phyloP scores from a whole-genome alignment of 53 echinoderm and acorn worm species.

The Actinopyga echinites region DNA sequence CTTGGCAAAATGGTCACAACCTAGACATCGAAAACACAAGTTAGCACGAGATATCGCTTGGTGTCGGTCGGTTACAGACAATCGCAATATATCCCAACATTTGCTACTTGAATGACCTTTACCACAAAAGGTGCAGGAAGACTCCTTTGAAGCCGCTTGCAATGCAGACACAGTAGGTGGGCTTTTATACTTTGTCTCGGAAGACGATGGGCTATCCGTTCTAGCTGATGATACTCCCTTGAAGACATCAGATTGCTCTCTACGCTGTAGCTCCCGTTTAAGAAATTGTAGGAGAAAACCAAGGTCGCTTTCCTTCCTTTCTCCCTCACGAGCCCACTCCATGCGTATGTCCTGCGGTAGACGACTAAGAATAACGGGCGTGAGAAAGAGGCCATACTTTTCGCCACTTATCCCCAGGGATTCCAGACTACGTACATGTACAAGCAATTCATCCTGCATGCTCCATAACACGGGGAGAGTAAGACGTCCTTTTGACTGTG shows the following conservation, averaged over 20 bases:
- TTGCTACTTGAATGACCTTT: neutral
- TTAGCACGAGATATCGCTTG: neutral
- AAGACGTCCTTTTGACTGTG: neutral
- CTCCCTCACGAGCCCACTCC: neutral
- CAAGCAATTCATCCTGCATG: neutral
- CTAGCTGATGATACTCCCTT: too few relatives aligned
- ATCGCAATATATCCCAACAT: conserved; percentile 5
- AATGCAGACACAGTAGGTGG: neutral
- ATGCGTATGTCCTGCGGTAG: neutral
- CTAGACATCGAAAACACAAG: neutral
- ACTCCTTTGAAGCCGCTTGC: neutral
- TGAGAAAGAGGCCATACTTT: neutral
- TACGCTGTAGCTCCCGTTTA: too few relatives aligned
- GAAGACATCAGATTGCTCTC: too few relatives aligned
- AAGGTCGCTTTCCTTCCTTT: neutral
- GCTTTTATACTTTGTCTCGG: neutral
- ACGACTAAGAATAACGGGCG: neutral
- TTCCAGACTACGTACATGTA: conserved; percentile 8
- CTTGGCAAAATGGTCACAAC: neutral
- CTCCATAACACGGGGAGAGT: neutral
- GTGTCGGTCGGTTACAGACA: neutral
- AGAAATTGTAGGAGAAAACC: neutral
- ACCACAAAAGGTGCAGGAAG: neutral
- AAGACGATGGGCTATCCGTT: neutral
- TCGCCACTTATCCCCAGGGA: neutral